Conservation (phyloP, 2,113 vertebrate species). For the Microcebus griseorufus region DNA sequence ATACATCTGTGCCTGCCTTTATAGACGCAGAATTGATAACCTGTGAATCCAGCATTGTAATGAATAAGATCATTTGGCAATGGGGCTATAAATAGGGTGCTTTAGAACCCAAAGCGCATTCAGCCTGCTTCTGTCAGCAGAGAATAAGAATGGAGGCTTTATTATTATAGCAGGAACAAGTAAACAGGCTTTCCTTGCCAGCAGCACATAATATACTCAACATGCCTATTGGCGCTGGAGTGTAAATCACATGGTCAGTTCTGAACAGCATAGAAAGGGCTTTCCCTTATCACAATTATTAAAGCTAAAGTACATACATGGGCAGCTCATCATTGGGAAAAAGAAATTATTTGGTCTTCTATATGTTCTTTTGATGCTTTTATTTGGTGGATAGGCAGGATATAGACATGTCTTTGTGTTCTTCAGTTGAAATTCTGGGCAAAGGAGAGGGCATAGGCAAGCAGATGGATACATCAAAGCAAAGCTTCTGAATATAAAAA, state of each 20-base stretch:
- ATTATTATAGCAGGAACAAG: conserved; percentile 74
- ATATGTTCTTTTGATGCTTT: not conserved
- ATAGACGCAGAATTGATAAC: conserved; percentile 71
- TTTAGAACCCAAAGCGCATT: conserved; percentile 78
- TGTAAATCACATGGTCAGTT: conserved; percentile 56
- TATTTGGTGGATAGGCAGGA: not conserved
- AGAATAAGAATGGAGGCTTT: conserved; percentile 67
- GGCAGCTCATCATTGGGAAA: not conserved
- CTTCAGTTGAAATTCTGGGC: not conserved
- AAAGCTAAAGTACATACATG: conserved; percentile 8
- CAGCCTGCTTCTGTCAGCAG: conserved; percentile 80
- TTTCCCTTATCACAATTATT: conserved; percentile 44
- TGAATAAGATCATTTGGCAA: conserved; percentile 76
- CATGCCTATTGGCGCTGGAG: conserved; percentile 47
- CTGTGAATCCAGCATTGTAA: conserved; percentile 74
- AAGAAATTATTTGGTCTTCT: not conserved
- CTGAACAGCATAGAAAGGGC: conserved; percentile 52
- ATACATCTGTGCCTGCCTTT: conserved; percentile 73
- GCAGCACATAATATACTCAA: conserved; percentile 68
- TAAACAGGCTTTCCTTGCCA: conserved; percentile 69
- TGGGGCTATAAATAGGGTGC: conserved; percentile 73
- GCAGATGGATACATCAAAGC: not conserved
- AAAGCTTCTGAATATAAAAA: not conserved
- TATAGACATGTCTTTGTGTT: not conserved
- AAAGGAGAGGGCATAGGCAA: not conserved